phyloP scores from a whole-genome alignment of 2,888 invertebrate species.

The Oscheius myriophilus region DNA sequence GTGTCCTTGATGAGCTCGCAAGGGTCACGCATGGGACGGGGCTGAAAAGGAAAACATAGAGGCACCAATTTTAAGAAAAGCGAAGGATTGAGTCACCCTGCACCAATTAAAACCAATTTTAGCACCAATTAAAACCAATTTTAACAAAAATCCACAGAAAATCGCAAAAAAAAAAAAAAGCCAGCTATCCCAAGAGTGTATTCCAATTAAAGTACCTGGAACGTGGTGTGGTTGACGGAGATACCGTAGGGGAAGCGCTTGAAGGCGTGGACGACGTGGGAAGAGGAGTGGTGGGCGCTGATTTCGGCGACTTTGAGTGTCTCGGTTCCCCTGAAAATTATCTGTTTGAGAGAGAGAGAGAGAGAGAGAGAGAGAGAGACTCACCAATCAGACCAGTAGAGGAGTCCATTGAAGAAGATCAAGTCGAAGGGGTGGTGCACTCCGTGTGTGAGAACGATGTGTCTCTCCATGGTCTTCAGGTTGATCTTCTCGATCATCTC shows the following conservation, averaged over 20 bases:
- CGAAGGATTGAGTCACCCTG: too few relatives aligned
- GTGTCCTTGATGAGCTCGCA: too few relatives aligned
- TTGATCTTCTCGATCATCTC: conserved; percentile 55
- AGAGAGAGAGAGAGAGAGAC: not conserved
- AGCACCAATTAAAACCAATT: too few relatives aligned
- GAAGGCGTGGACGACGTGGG: conserved; percentile 46
- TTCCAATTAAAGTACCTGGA: conserved; percentile 40
- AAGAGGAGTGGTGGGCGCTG: conserved; percentile 35
- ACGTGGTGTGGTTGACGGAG: conserved; percentile 54
- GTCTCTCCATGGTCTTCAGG: conserved; percentile 39
- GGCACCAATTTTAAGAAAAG: too few relatives aligned
- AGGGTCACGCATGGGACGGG: too few relatives aligned
- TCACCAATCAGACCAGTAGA: conserved; percentile 56
- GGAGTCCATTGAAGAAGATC: conserved; percentile 49
- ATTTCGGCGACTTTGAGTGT: conserved; percentile 47
- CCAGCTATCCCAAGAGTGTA: too few relatives aligned
- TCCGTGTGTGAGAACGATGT: conserved; percentile 39
- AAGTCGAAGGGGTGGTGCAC: conserved; percentile 52
- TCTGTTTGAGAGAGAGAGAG: not conserved
- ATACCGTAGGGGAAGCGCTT: conserved; percentile 52
- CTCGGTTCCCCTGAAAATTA: conserved; percentile 45
- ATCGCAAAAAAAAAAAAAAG: too few relatives aligned
- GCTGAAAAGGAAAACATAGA: too few relatives aligned
- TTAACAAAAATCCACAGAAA: too few relatives aligned
- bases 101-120: too few relatives aligned